phyloP scores from a whole-genome alignment of 2,888 invertebrate species.

The Eumacrocentrus americanus region DNA sequence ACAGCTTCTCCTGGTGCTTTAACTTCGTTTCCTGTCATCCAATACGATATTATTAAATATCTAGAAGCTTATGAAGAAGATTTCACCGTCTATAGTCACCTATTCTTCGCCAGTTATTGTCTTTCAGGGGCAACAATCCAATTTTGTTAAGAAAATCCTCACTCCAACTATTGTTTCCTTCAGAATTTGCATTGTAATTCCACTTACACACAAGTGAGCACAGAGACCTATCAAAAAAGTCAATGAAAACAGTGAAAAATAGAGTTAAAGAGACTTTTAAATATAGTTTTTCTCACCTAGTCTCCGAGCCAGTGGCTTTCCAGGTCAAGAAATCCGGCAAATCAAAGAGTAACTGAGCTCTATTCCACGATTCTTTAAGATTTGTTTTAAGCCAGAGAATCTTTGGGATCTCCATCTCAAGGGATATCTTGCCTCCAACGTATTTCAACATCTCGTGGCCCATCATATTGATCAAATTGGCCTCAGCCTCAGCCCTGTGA shows the following conservation, averaged over 20 bases:
- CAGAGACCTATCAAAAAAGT: conserved; percentile 70
- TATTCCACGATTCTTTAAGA: conserved; percentile 71
- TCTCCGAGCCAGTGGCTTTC: conserved; percentile 81
- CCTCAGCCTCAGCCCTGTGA: conserved; percentile 82
- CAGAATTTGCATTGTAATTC: conserved; percentile 78
- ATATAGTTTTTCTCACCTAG: conserved; percentile 63
- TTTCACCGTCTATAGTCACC: conserved; percentile 60
- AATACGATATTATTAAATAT: too few relatives aligned
- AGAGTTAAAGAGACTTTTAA: too few relatives aligned
- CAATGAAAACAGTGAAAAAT: conserved; percentile 17
- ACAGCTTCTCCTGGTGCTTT: conserved; percentile 76
- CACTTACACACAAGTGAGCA: conserved; percentile 95
- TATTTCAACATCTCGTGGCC: conserved; percentile 79
- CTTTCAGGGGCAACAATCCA: conserved; percentile 75
- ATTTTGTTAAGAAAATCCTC: conserved; percentile 73
- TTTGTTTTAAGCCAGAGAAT: conserved; percentile 88
- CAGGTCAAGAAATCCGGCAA: conserved; percentile 93
- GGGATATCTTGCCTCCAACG: conserved; percentile 90
- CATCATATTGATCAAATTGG: conserved; percentile 78
- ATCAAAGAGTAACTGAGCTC: conserved; percentile 82
- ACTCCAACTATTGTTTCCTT: conserved; percentile 73
- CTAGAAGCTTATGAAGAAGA: neutral
- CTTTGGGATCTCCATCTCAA: conserved; percentile 98
- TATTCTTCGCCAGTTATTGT: conserved; percentile 73
- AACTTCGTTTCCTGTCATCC: conserved; percentile 65